These are phyloP conservation scores for Rhadinocentrus ornatus DNA, from an alignment of 2,797 vertebrate species.

Conservation along the genomic window DNA sequence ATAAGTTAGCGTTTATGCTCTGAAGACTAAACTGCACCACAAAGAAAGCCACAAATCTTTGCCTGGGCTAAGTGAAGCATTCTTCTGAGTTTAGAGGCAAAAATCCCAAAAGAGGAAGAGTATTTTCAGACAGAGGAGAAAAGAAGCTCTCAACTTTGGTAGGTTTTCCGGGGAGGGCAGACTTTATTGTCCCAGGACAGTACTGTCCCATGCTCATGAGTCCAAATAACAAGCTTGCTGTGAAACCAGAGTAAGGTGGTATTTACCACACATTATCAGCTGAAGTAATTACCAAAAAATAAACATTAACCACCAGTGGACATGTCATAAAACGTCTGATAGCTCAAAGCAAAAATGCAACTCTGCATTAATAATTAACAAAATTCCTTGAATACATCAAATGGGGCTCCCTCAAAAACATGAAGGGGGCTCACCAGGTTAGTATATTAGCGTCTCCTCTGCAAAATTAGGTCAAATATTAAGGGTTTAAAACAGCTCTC, in stretches of 20 bases:
- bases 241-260: slow-evolving; percentile 44
- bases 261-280: slow-evolving; percentile 28
- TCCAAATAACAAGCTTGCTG: slow-evolving; percentile 60
- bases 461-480: slow-evolving; percentile 66
- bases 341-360: slow-evolving; percentile 29
- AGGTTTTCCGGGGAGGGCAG: slow-evolving; percentile 42
- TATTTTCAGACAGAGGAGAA: slow-evolving; percentile 17
- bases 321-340: slow-evolving; percentile 26
- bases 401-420: slow-evolving; percentile 40
- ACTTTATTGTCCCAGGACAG: slow-evolving; percentile 23
- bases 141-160: slow-evolving; percentile 24
- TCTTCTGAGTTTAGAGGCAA: slow-evolving; percentile 31
- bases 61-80: slow-evolving; percentile 1
- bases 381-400: slow-evolving; percentile 35
- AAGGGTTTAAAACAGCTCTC: slow-evolving; percentile 42
- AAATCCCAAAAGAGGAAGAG: slow-evolving; percentile 20
- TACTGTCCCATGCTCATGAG: slow-evolving; percentile 61
- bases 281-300: slow-evolving; percentile 49
- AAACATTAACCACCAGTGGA: slow-evolving; percentile 38
- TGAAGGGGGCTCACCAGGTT: slow-evolving; percentile 33
- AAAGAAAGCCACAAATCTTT: background rate
- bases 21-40: background rate
- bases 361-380: slow-evolving; percentile 37
- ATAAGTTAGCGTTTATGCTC: slow-evolving; percentile 23
- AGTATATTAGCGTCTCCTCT: slow-evolving; percentile 46